Evolutionary conservation across 64 coral and sea anemone species (phyloP).

Genomic region (Catalaphyllia jardinei): DNA sequence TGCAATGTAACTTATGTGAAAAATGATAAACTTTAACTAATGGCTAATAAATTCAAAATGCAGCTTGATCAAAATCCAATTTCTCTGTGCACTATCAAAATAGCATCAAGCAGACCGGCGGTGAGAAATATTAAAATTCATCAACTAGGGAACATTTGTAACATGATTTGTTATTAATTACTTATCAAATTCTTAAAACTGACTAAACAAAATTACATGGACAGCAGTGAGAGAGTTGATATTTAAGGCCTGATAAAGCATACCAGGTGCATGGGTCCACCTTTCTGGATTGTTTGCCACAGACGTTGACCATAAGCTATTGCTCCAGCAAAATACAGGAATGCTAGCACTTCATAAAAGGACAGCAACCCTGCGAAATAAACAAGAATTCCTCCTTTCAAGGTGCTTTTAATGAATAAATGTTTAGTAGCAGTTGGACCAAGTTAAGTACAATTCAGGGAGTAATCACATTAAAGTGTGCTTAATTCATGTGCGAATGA

Average conservation of each 20-base stretch:
- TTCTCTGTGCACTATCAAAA: not conserved
- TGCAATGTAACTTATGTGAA: too few relatives aligned
- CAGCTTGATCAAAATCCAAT: too few relatives aligned
- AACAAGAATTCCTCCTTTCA: not conserved
- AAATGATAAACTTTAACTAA: too few relatives aligned
- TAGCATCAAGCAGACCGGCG: not conserved
- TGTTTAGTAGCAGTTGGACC: too few relatives aligned
- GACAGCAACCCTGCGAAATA: conserved; percentile 70
- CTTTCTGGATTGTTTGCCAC: conserved; percentile 95
- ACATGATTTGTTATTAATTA: not conserved
- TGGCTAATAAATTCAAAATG: too few relatives aligned
- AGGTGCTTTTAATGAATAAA: too few relatives aligned
- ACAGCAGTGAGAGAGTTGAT: not conserved
- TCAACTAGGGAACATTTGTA: too few relatives aligned
- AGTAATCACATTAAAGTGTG: too few relatives aligned
- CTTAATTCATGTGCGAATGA: too few relatives aligned
- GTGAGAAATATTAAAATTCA: not conserved
- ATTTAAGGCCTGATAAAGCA: not conserved
- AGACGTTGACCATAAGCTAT: conserved; percentile 93
- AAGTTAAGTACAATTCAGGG: too few relatives aligned
- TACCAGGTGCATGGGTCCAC: conserved; percentile 98
- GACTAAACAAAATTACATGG: too few relatives aligned
- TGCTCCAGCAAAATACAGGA: conserved; percentile 87
- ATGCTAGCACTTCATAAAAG: conserved; percentile 83
- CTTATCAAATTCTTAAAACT: not conserved